phyloP scores from a whole-genome alignment of 2,888 invertebrate species.

The Drosophila infuscata region DNA sequence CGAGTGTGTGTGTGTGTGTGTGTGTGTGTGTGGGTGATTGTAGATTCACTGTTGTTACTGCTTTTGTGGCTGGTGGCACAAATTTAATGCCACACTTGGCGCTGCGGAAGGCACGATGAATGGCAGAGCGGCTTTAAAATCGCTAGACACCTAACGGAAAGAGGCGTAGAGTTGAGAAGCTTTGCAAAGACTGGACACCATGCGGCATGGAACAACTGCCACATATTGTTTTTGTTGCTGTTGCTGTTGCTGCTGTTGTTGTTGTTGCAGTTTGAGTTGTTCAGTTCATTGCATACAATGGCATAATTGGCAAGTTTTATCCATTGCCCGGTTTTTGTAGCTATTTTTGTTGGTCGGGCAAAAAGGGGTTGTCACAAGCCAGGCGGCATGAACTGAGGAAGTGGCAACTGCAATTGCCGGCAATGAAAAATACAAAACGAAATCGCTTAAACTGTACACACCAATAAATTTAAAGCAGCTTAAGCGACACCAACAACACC shows the following conservation, averaged over 20 bases:
- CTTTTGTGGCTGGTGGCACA: constrained; percentile 41
- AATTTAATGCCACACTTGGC: constrained; percentile 79
- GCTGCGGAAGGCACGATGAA: constrained; percentile 54
- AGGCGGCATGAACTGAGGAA: not conserved
- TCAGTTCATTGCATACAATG: constrained; percentile 77
- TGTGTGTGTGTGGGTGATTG: constrained; percentile 30
- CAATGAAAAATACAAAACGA: constrained; percentile 58
- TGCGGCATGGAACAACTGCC: constrained; percentile 37
- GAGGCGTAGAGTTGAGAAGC: not conserved
- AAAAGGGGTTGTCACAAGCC: not conserved
- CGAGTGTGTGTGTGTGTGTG: constrained; percentile 24
- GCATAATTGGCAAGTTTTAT: constrained; percentile 80
- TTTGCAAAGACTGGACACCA: not conserved
- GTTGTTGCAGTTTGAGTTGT: constrained; percentile 51
- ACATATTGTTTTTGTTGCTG: constrained; percentile 6
- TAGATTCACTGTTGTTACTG: constrained; percentile 21
- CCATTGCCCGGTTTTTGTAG: constrained; percentile 39
- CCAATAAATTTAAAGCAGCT: constrained; percentile 80
- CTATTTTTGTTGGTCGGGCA: constrained; percentile 3
- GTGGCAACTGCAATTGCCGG: constrained; percentile 40
- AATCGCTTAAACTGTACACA: constrained; percentile 78
- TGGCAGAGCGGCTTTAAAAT: constrained; percentile 53
- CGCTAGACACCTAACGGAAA: constrained; percentile 36
- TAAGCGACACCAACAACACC: constrained; percentile 58
- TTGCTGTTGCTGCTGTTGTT: constrained; percentile 17